Evolutionary conservation across 2,113 vertebrate species (phyloP).

Genomic region (Chlorodrepanis virens): DNA sequence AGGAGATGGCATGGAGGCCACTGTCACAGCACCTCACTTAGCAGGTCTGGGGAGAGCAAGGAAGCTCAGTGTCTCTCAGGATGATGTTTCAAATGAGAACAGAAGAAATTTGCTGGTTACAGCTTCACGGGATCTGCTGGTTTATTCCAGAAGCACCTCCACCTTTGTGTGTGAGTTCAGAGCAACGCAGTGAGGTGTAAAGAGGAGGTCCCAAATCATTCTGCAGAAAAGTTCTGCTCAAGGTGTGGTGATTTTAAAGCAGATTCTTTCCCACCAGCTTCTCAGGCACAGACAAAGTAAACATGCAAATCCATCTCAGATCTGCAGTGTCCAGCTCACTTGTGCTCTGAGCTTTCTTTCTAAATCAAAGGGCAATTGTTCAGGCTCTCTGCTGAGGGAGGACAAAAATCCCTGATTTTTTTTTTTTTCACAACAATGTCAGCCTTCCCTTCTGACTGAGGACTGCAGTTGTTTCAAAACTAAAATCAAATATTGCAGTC

Average conservation of each 20-base stretch:
- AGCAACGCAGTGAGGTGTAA: fast-evolving
- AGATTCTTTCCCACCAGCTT: neutral
- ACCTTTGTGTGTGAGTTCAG: neutral
- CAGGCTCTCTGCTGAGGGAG: slow-evolving; percentile 2
- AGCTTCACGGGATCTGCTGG: neutral
- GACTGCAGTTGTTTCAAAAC: slow-evolving; percentile 24
- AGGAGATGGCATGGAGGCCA: neutral
- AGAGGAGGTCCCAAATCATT: neutral
- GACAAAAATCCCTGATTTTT: slow-evolving; percentile 24
- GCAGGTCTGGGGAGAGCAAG: fast-evolving
- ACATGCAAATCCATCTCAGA: neutral
- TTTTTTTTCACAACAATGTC: neutral
- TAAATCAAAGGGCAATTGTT: slow-evolving; percentile 48
- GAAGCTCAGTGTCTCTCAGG: neutral
- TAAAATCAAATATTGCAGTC: slow-evolving; percentile 18
- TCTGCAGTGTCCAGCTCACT: neutral
- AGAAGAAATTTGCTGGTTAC: neutral
- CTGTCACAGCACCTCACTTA: neutral
- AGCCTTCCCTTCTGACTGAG: slow-evolving; percentile 8
- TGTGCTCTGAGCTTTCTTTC: neutral
- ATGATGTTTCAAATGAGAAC: neutral
- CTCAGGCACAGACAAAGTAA: neutral
- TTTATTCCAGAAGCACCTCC: neutral
- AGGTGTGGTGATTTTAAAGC: neutral
- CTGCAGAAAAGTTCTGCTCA: neutral